A percentile compares a stretch with the other conserved stretches of the same genome.
These are phyloP conservation scores for Conomelus anceps DNA, from an alignment of 2,888 invertebrate genomes.

Conservation along the genomic window DNA sequence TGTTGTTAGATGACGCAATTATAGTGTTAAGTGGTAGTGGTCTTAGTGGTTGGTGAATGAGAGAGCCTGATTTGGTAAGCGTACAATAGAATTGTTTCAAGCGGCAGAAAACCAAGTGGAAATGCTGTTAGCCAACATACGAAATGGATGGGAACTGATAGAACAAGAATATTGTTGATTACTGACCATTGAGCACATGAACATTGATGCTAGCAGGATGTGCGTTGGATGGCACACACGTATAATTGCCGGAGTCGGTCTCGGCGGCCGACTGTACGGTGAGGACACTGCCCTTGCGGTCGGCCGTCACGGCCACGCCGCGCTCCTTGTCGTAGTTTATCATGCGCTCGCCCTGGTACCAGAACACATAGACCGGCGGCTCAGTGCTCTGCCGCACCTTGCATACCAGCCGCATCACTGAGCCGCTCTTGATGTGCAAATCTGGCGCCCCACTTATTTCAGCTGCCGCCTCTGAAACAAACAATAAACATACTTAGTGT, in stretches of 20 bases:
- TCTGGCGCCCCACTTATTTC: constrained; percentile 64
- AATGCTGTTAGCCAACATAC: too few species aligned
- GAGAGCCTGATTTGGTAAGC: too few species aligned
- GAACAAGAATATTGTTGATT: too few species aligned
- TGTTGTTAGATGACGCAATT: too few species aligned
- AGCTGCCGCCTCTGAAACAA: constrained; percentile 56
- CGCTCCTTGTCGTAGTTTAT: constrained; percentile 67
- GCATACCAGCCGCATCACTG: constrained; percentile 62
- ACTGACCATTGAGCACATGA: constrained; percentile 60
- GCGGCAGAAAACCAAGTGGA: too few species aligned
- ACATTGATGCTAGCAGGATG: constrained; percentile 59
- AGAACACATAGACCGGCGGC: constrained; percentile 65
- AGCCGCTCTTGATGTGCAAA: constrained; percentile 64
- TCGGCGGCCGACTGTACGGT: constrained; percentile 46
- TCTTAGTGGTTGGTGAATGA: too few species aligned
- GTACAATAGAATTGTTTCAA: too few species aligned
- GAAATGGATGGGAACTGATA: too few species aligned
- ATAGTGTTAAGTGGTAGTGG: too few species aligned
- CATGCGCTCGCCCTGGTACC: constrained; percentile 80
- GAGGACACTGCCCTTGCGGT: constrained; percentile 39
- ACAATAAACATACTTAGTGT: neutral
- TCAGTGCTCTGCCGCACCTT: constrained; percentile 61
- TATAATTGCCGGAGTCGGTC: constrained; percentile 62
- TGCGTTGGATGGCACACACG: constrained; percentile 60
- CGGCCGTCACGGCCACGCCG: constrained; percentile 48